Evolutionary conservation across 2,113 vertebrate genomes (phyloP).

Genomic region (Pycnonotus jocosus): DNA sequence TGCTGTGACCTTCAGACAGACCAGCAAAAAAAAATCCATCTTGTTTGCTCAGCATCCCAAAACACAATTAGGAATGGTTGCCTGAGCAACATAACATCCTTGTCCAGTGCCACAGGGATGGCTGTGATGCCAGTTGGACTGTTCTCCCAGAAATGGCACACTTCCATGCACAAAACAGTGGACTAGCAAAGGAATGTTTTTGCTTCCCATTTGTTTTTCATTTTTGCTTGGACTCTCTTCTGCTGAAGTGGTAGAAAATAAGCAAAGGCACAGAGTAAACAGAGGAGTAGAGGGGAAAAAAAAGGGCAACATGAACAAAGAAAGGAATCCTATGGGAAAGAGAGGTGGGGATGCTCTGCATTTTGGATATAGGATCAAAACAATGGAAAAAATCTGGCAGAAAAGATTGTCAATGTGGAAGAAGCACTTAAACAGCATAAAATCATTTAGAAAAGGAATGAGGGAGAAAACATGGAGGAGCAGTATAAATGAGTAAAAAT

Average conservation of each 20-base stretch:
- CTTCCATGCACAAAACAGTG: background rate
- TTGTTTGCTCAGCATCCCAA: conserved; percentile 49
- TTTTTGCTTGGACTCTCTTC: background rate
- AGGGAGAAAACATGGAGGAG: background rate
- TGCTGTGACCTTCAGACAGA: conserved; percentile 53
- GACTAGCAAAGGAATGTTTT: background rate
- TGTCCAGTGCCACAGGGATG: conserved; percentile 46
- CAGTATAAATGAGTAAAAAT: background rate
- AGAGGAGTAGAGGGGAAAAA: background rate
- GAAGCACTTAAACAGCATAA: background rate
- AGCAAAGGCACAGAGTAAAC: background rate
- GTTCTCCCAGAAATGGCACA: background rate
- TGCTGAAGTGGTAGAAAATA: background rate
- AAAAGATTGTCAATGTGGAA: background rate
- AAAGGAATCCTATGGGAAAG: background rate
- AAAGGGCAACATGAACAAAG: background rate
- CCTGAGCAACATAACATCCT: conserved; percentile 62
- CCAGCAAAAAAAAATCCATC: background rate
- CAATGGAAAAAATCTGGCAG: background rate
- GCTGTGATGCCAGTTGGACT: conserved; percentile 43
- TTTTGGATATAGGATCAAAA: background rate
- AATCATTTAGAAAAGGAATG: background rate
- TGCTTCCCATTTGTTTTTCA: background rate
- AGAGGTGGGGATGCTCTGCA: background rate
- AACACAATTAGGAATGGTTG: conserved; percentile 64